Percentiles rank a stretch among this genome's conserved stretches.
Conservation (phyloP, 2,113 vertebrate species). For the Lycaon pictus region DNA sequence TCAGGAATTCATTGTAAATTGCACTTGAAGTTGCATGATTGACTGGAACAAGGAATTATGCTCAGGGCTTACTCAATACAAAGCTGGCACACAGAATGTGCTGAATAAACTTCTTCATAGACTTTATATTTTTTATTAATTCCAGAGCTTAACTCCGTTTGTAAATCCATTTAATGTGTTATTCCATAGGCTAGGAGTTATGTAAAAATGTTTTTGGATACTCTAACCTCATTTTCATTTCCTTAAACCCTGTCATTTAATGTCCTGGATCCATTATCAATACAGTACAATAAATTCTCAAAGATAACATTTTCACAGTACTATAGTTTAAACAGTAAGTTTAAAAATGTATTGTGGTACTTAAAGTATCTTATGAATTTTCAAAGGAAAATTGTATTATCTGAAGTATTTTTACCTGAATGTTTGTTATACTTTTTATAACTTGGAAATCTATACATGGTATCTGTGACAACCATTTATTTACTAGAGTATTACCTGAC, state of each 20-base stretch:
- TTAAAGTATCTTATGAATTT: not conserved
- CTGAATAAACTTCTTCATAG: not conserved
- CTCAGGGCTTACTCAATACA: not conserved
- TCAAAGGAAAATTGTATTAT: not conserved
- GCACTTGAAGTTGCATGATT: not conserved
- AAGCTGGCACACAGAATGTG: not conserved
- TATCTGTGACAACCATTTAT: not conserved
- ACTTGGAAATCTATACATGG: not conserved
- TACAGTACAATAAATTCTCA: constrained; percentile 1
- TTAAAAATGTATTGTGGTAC: not conserved
- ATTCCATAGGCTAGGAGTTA: not conserved
- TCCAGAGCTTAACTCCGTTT: not conserved
- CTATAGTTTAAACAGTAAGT: not conserved
- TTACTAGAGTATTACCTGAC: not conserved
- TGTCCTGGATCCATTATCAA: not conserved
- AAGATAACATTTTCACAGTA: not conserved
- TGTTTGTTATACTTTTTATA: not conserved
- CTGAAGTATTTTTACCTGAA: not conserved
- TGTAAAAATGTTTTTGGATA: not conserved
- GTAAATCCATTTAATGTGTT: not conserved
- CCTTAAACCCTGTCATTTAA: not conserved
- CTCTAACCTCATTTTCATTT: not conserved
- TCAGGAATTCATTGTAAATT: not conserved
- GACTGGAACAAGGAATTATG: not conserved
- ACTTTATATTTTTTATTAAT: not conserved